phyloP scores from a whole-genome alignment of 2,888 invertebrate genomes.

The Pyrgus malvae region DNA sequence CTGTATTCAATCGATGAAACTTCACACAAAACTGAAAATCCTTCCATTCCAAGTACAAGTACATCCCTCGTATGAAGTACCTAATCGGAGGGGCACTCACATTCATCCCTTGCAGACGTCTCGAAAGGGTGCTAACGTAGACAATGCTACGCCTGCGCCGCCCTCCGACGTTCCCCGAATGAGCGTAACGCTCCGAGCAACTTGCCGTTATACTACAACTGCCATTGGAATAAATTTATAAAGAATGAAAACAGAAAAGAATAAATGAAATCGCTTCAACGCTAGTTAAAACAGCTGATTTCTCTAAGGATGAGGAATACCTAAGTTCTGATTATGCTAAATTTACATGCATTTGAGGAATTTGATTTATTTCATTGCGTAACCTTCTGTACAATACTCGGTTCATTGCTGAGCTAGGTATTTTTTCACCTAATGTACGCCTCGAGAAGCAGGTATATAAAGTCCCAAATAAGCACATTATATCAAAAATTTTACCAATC shows the following conservation, averaged over 20 bases:
- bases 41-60: slow-evolving; percentile 1
- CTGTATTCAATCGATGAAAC: background rate
- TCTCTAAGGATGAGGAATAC: too few species aligned
- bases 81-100: slow-evolving; percentile 26
- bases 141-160: slow-evolving; percentile 50
- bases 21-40: slow-evolving; percentile 6
- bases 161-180: slow-evolving; percentile 27
- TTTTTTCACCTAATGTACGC: too few species aligned
- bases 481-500: too few species aligned
- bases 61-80: slow-evolving; percentile 17
- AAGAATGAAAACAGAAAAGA: background rate
- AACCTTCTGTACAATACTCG: too few species aligned
- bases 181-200: slow-evolving; percentile 8
- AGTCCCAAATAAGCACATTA: too few species aligned
- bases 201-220: background rate
- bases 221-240: slow-evolving; percentile 8
- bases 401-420: too few species aligned
- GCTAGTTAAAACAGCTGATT: too few species aligned
- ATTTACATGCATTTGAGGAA: too few species aligned
- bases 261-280: background rate
- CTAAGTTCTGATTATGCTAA: too few species aligned
- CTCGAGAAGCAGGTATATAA: too few species aligned
- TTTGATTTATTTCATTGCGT: too few species aligned
- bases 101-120: slow-evolving; percentile 55
- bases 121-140: slow-evolving; percentile 67